Evolutionary conservation across 1,140 invertebrate genomes (phyloP), one percentile per base, ranked within the genome.

Genomic region (Orchesella cincta): DNA sequence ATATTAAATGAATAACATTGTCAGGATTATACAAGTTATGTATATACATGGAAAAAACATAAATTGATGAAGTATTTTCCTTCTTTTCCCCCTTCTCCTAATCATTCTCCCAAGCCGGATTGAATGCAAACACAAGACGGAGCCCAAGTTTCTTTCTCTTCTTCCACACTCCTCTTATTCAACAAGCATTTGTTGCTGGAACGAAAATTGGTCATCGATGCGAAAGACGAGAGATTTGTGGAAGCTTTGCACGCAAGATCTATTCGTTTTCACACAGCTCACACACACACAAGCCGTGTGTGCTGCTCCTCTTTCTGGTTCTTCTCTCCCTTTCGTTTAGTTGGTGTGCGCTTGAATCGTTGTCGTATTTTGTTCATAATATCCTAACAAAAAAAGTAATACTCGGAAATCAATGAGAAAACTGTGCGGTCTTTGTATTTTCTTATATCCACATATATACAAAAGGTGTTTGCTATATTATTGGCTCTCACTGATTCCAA

Each of bases 121-220:
- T 14, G n/a, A 51, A 14, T 51, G 14, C n/a, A n/a, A 51, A 51
- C 14, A 51, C 14, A 51, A 51, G 46, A 14, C n/a, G 14, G 14
- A 51, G 14, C n/a, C 46, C 46, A 51, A 51, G 14, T 51, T 51
- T n/a, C n/a, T n/a, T n/a, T n/a, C n/a, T n/a, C n/a, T n/a, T 23
- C 28, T n/a, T 64, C 23, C 28, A 26, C 28, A 8, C 39, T 46
- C 23, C 67, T 26, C 33, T 76, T 78, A 76, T 78, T 80, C 79
- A 80, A 80, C 79, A 80, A 80, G 77, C 79, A 80, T 76, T 80
- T 80, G 79, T 80, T 80, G 79, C 79, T 80, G 52, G 26, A 51
- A 73, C 2, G 72, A 51, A 79, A 79, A 79, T 76, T 79, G 78
- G 57, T 79, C 78, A 79, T 79, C 54, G 67, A 75, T 76, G 75